phyloP scores from a whole-genome alignment of 2,888 invertebrate species.

The Zygothrica quintamaculata region DNA sequence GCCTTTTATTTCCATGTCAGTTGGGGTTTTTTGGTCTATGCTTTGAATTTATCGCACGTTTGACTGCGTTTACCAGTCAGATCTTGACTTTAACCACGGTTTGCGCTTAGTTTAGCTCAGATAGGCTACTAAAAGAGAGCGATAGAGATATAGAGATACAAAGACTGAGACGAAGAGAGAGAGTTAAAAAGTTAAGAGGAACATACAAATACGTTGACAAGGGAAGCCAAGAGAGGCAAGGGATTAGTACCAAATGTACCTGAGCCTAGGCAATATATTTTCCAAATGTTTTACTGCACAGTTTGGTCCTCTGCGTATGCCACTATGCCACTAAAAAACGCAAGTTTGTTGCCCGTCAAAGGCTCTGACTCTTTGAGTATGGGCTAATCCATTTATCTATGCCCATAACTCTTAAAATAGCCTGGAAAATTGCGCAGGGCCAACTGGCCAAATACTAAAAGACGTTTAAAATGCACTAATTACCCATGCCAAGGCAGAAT shows the following conservation, averaged over 20 bases:
- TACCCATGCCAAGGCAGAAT: conserved; percentile 71
- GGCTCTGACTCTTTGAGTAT: conserved; percentile 40
- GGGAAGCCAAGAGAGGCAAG: conserved; percentile 15
- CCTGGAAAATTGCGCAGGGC: conserved; percentile 71
- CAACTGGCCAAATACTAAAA: conserved; percentile 76
- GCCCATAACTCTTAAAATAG: conserved; percentile 82
- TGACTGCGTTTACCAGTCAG: conserved; percentile 81
- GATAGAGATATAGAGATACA: conserved; percentile 2
- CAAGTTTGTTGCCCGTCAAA: conserved; percentile 75
- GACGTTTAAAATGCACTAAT: conserved; percentile 81
- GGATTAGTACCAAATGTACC: conserved; percentile 4
- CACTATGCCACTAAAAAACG: conserved; percentile 41
- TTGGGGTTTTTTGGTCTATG: conserved; percentile 59
- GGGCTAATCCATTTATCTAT: conserved; percentile 81
- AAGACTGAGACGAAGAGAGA: neutral
- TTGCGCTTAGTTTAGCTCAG: conserved; percentile 67
- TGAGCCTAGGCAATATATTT: conserved; percentile 42
- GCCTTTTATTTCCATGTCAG: conserved; percentile 77
- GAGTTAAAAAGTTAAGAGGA: too few relatives aligned
- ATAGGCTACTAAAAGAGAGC: conserved; percentile 10
- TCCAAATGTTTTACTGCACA: conserved; percentile 41
- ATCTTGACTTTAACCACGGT: conserved; percentile 81
- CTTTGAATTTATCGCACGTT: conserved; percentile 82
- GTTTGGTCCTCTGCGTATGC: conserved; percentile 9
- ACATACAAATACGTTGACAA: too few relatives aligned